Conservation (phyloP, 2,113 vertebrate species). For the Rhabdornis inornatus region DNA sequence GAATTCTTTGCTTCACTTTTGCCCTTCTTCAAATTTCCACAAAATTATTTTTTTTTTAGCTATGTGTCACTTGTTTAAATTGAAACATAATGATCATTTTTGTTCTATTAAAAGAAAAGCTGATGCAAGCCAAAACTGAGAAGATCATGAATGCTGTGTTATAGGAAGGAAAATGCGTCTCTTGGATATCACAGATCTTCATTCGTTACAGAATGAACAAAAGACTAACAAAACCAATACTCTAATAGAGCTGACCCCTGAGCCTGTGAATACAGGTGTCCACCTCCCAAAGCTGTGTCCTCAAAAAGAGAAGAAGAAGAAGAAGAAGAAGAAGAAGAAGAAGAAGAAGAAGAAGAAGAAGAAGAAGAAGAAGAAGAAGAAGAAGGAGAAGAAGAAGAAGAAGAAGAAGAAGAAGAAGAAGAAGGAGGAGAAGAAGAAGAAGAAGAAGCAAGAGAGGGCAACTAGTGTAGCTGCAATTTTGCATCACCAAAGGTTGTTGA, state of each 20-base stretch:
- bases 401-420: neutral
- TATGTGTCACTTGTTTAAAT: neutral
- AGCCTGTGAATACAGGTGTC: neutral
- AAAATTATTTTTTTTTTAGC: neutral
- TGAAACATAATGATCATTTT: neutral
- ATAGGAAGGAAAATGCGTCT: neutral
- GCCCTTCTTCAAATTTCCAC: neutral
- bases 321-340: neutral
- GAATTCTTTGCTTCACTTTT: neutral
- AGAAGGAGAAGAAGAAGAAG: too few species aligned
- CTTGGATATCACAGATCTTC: neutral
- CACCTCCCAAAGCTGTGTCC: neutral
- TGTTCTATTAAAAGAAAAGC: neutral
- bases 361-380: neutral
- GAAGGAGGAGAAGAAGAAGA: neutral
- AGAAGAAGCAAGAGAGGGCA: neutral
- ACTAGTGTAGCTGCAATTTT: neutral
- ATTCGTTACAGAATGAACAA: neutral
- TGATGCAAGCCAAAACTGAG: neutral
- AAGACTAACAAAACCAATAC: neutral
- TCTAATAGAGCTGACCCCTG: neutral
- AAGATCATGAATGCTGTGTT: neutral
- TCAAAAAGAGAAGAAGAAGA: neutral
- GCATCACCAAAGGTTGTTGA: neutral
- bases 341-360: neutral